Evolutionary conservation across 1,140 invertebrate species (phyloP), one percentile per base, ranked within the genome.

Genomic region (Diploscapter pachys): DNA sequence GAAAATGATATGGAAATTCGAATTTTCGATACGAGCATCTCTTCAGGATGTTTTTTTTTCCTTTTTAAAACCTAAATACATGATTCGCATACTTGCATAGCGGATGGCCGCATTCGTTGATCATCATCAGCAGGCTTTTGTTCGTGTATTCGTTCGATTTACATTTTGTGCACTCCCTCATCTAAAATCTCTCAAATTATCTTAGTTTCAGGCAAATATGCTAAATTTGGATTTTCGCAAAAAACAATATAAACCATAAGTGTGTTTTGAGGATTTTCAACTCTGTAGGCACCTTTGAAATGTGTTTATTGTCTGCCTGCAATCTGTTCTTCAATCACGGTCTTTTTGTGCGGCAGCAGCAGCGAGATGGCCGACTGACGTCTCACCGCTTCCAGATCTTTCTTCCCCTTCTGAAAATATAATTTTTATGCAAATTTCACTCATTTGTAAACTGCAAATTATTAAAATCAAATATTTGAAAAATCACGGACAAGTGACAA

Each of bases 131-230:
- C 55, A 99, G 87, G 0, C 92, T 94, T 51, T 95, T 95, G 89
- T 99, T 98, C 87, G 94, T 90, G 86, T 97, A 98, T 89, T 98
- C 98, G 63, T 93, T 96, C 51, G 95, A 97, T 89, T 97, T 96
- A 88, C 96, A 99, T 86, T 93, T 90, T 77, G 96, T 96, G 88
- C 96, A 99, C 11, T 91, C 92, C 87, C 93, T 91, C 81, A 95
- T 93, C 53, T 73, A 76, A 65, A 66, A 71, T 55, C 31, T 9
- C 5, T 62, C 13, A 76, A 5, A 50, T 48, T 49, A 57, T 68
- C n/a, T 64, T 74, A 75, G 13, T 4, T 31, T n/a, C 51, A n/a
- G 51, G n/a, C n/a, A 11, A n/a, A 9, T 8, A 53, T 31, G 50
- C 5, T 50, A 4, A 63, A 62, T 54, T 4, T 59, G 52, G 48